Evolutionary conservation across 2,113 vertebrate species (phyloP).

Genomic region (Rhinogobius similis): DNA sequence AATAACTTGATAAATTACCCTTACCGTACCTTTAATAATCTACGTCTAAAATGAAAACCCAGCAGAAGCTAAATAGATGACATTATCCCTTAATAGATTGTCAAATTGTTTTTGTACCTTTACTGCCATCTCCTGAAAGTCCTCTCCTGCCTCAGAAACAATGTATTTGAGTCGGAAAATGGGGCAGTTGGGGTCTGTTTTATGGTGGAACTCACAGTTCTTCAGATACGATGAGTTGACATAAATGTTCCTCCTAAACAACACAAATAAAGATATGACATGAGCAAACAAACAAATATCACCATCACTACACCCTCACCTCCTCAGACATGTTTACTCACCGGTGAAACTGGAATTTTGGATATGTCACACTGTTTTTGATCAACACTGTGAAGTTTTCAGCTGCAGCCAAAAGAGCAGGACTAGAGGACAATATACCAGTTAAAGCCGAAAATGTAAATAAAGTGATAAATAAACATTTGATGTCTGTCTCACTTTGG

Average conservation of each 20-base stretch:
- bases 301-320: too few relatives aligned
- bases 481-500: conserved; percentile 75
- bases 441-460: too few relatives aligned
- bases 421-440: conserved; percentile 65
- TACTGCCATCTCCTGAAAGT: conserved; percentile 86
- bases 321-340: conserved; percentile 52
- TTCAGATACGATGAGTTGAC: conserved; percentile 82
- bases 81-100: too few relatives aligned
- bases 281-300: neutral
- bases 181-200: conserved; percentile 85
- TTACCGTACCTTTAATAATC: too few relatives aligned
- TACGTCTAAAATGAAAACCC: too few relatives aligned
- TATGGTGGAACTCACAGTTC: conserved; percentile 76
- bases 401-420: conserved; percentile 79
- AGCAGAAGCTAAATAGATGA: too few relatives aligned
- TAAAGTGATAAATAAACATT: neutral
- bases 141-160: conserved; percentile 79
- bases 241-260: conserved; percentile 83
- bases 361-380: conserved; percentile 91
- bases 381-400: conserved; percentile 92
- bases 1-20: too few relatives aligned
- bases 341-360: conserved; percentile 88
- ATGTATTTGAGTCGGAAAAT: conserved; percentile 85
- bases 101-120: too few relatives aligned
- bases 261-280: neutral